Conservation (phyloP, 2,888 invertebrate species). For the Strigamia transsilvanica region DNA sequence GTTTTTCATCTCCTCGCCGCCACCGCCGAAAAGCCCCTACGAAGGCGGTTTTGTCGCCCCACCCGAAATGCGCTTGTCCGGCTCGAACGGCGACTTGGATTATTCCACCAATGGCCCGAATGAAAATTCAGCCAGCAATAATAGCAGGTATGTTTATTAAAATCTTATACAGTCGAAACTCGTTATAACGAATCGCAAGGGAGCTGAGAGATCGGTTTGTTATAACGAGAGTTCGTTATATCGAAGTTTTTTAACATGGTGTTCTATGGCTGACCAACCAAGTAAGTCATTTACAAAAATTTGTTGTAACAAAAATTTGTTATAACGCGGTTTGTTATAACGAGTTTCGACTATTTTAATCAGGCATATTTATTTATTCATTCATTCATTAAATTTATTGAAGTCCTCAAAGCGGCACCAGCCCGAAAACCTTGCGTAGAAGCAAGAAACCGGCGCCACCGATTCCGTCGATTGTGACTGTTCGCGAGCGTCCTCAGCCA, state of each 20-base stretch:
- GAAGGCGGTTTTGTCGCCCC: conserved; percentile 25
- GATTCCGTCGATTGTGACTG: conserved; percentile 57
- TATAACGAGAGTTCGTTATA: background rate
- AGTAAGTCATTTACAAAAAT: no score
- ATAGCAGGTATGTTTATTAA: no score
- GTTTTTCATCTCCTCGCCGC: conserved; percentile 74
- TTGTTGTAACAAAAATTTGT: no score
- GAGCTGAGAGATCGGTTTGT: no score
- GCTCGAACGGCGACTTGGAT: conserved; percentile 41
- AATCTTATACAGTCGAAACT: no score
- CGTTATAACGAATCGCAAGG: no score
- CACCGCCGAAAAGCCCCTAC: conserved; percentile 67
- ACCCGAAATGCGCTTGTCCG: conserved; percentile 25
- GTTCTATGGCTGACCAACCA: no score
- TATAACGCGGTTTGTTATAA: no score
- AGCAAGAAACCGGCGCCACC: conserved; percentile 75
- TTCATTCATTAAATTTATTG: conserved; percentile 61
- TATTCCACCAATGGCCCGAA: background rate
- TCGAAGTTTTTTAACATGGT: no score
- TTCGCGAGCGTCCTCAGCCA: background rate
- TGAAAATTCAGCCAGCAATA: conserved; percentile 32
- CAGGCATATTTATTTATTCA: no score
- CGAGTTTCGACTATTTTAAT: no score
- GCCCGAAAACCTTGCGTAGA: conserved; percentile 76
- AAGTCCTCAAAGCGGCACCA: conserved; percentile 60